Conservation (phyloP, 1,140 invertebrate genomes). For the Pinna nobilis region DNA sequence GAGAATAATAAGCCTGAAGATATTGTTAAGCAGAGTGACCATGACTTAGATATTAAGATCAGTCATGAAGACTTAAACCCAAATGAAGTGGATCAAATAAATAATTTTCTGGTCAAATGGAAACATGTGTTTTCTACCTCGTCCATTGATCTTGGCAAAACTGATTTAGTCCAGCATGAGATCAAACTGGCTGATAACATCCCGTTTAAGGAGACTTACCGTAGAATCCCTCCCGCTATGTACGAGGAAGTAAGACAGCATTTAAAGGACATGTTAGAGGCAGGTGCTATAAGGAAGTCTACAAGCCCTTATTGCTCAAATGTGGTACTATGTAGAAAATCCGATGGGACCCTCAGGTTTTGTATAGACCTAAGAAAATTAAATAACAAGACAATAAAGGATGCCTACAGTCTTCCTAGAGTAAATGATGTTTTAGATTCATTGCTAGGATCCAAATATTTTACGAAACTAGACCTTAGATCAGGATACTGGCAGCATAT, state of each 20-base stretch:
- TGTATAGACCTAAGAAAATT: slow-evolving; percentile 7
- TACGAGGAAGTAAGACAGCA: slow-evolving; percentile 43
- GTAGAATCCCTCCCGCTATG: slow-evolving; percentile 70
- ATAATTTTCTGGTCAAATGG: slow-evolving; percentile 13
- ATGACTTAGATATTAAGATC: neutral
- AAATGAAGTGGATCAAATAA: too few relatives aligned
- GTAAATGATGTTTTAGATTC: neutral
- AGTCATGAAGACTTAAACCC: too few relatives aligned
- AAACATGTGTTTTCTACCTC: slow-evolving; percentile 32
- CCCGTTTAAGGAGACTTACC: slow-evolving; percentile 43
- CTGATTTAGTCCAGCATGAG: slow-evolving; percentile 33
- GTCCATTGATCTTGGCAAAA: slow-evolving; percentile 34
- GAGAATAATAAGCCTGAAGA: neutral
- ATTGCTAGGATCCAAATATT: neutral
- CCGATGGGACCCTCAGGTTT: neutral
- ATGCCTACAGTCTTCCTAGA: neutral
- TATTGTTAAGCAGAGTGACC: neutral
- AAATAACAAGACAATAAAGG: neutral
- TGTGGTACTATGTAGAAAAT: slow-evolving; percentile 1
- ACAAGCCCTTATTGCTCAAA: neutral
- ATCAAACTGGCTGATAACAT: slow-evolving; percentile 21
- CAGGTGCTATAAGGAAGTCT: neutral
- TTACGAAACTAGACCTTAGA: slow-evolving; percentile 4
- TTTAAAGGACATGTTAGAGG: neutral
- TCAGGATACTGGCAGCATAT: slow-evolving; percentile 15